A percentile compares a stretch with the other conserved stretches of the same genome.
Conservation (phyloP, 2,797 vertebrate genomes). For the Bucorvus abyssinicus region DNA sequence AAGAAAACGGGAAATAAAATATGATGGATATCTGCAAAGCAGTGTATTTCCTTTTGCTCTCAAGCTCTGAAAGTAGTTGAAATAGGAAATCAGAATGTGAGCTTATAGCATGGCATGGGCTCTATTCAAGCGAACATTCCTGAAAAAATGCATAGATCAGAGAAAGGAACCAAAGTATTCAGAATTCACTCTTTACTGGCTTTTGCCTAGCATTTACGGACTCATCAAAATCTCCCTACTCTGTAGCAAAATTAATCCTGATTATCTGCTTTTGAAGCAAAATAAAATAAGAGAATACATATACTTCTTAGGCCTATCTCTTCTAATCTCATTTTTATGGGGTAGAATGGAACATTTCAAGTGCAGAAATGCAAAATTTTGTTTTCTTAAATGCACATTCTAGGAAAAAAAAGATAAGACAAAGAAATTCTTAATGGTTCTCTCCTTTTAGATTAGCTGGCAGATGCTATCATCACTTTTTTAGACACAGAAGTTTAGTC, state of each 20-base stretch:
- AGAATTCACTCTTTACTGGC: background rate
- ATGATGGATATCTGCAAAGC: background rate
- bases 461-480: background rate
- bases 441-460: background rate
- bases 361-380: background rate
- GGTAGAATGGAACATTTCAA: background rate
- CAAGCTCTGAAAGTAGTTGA: background rate
- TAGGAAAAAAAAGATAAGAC: background rate
- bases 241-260: conserved; percentile 5
- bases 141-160: background rate
- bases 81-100: background rate
- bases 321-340: background rate
- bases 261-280: conserved; percentile 5
- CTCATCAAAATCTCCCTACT: background rate
- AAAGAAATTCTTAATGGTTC: background rate
- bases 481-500: background rate
- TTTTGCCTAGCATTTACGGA: background rate
- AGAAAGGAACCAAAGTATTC: background rate
- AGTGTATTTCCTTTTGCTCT: background rate
- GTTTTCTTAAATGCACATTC: background rate
- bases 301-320: background rate
- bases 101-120: background rate
- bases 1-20: background rate
- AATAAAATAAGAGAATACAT: background rate
- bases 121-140: background rate